Percentiles rank a stretch among this genome's conserved stretches.
phyloP scores from a whole-genome alignment of 2,113 vertebrate genomes.

The Osmerus mordax region DNA sequence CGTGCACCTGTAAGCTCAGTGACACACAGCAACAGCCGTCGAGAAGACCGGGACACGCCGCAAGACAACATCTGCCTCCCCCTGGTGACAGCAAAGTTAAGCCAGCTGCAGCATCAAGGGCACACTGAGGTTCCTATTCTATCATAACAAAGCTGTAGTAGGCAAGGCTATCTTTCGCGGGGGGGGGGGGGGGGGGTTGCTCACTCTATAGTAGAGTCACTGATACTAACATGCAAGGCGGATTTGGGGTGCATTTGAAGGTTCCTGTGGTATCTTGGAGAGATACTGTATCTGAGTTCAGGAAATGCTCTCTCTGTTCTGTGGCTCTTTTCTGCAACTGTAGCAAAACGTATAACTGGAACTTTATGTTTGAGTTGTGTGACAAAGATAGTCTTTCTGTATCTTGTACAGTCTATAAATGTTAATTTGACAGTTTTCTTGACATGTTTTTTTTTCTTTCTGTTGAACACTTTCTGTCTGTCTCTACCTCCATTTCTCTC shows the following conservation, averaged over 20 bases:
- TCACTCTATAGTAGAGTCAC: background rate
- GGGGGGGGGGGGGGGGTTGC: no score
- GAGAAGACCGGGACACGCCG: conserved; percentile 62
- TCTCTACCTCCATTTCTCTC: conserved; percentile 9
- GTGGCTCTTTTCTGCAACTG: conserved; percentile 5
- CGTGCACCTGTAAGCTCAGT: conserved; percentile 63
- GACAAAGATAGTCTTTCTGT: no score
- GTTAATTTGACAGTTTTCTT: no score
- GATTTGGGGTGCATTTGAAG: no score
- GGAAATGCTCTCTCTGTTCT: conserved; percentile 62
- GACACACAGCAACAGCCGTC: conserved; percentile 55
- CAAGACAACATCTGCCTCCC: conserved; percentile 76
- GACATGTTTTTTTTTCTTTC: background rate
- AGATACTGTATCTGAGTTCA: conserved; percentile 45
- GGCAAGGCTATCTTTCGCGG: background rate
- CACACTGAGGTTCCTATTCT: conserved; percentile 55
- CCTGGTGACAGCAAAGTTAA: conserved; percentile 65
- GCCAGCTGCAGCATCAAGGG: conserved; percentile 69
- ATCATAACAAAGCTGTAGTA: conserved; percentile 57
- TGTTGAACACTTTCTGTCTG: conserved; percentile 1
- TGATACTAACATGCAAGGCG: no score
- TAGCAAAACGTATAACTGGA: no score
- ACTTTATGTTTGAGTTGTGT: no score
- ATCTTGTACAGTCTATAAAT: no score
- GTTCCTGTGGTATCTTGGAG: no score